Percentiles rank a stretch among this genome's conserved stretches.
Evolutionary conservation across 2,797 vertebrate species (phyloP).

Genomic region (Somateria mollissima): DNA sequence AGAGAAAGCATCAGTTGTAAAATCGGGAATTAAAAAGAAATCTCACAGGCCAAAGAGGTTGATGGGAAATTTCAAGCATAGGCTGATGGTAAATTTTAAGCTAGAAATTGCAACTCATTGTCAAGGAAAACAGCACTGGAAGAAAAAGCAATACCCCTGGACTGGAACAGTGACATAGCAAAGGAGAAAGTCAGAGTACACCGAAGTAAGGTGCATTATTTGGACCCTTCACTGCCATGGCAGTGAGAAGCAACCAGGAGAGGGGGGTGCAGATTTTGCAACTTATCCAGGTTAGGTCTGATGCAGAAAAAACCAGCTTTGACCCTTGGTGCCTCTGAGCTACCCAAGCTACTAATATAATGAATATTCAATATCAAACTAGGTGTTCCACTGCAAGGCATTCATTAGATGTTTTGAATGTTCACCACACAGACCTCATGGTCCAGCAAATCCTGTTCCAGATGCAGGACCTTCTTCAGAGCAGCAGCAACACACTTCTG

Average conservation of each 20-base stretch:
- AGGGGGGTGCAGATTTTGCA: neutral
- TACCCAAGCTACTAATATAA: neutral
- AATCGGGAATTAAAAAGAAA: neutral
- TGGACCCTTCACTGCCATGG: neutral
- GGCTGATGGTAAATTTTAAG: neutral
- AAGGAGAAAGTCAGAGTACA: neutral
- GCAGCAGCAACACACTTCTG: conserved; percentile 71
- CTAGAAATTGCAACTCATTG: neutral
- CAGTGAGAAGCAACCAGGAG: neutral
- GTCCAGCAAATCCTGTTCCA: conserved; percentile 72
- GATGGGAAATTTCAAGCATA: neutral
- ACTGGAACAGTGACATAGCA: neutral
- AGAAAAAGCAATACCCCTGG: neutral
- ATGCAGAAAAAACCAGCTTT: neutral
- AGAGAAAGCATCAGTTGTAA: neutral
- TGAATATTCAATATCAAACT: neutral
- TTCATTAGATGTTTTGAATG: neutral
- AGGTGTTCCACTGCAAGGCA: neutral
- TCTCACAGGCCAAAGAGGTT: neutral
- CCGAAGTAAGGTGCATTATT: neutral
- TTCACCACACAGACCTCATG: conserved; percentile 77
- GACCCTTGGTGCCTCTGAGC: neutral
- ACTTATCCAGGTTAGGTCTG: neutral
- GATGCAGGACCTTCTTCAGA: conserved; percentile 80
- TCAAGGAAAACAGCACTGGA: neutral